phyloP scores from a whole-genome alignment of 2,113 vertebrate species.

The Propithecus coquereli region DNA sequence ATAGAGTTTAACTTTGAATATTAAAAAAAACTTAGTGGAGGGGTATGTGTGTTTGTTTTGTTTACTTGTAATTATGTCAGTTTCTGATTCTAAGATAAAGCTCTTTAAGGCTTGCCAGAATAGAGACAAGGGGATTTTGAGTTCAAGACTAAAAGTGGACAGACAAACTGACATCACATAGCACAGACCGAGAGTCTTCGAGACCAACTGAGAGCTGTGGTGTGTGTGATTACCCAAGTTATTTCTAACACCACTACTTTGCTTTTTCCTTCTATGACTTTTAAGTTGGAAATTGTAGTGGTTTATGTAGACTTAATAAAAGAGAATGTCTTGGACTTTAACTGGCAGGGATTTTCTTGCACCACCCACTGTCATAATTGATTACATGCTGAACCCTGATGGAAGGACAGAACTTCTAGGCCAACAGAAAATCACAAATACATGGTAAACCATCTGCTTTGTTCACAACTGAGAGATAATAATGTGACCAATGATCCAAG shows the following conservation, averaged over 20 bases:
- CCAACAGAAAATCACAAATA: slow-evolving; percentile 60
- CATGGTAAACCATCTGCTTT: slow-evolving; percentile 74
- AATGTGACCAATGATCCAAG: slow-evolving; percentile 56
- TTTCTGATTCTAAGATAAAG: neutral
- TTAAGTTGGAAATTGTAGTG: neutral
- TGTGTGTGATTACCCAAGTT: neutral
- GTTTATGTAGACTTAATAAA: neutral
- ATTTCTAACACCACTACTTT: neutral
- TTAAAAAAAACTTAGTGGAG: neutral
- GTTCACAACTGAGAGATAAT: slow-evolving; percentile 55
- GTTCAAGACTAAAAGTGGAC: neutral
- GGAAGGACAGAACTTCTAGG: slow-evolving; percentile 51
- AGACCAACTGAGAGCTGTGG: neutral
- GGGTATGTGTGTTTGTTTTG: neutral
- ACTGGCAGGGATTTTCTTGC: slow-evolving; percentile 48
- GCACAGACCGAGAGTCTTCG: neutral
- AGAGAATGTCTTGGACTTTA: slow-evolving; percentile 20
- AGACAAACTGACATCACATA: neutral
- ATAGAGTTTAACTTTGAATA: neutral
- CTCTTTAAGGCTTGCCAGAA: neutral
- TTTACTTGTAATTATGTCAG: neutral
- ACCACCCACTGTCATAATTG: slow-evolving; percentile 61
- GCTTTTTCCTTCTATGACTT: neutral
- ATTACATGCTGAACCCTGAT: slow-evolving; percentile 61
- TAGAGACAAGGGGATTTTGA: neutral